Base-by-base conservation (phyloP, 2,888 invertebrate species). In the Sphaerophoria taeniata region DNA sequence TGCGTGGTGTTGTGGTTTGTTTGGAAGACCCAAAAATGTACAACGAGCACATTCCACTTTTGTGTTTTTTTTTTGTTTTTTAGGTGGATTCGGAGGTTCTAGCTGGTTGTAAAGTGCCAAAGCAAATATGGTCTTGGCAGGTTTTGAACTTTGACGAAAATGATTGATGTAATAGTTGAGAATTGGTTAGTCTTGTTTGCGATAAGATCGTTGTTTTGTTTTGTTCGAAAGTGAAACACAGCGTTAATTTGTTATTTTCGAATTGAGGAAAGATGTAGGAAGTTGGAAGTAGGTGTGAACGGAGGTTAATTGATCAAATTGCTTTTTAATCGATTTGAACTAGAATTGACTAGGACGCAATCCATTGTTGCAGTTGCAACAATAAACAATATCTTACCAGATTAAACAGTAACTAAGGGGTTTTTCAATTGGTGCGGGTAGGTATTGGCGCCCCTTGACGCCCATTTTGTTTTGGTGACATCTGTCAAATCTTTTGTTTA, bases 101-200 rank as follows among this genome's bases (percentile, higher is more conserved):
- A 24, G 24, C 24, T 24, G 24, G 24, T 24, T 24, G 4, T 36
- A 11, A 39, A 12, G 43, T 9, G 14, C 3, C 39, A 33, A 45
- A 9, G 63, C 73, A 74, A 74, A 45, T 63, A 43, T 45, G 73
- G 55, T 55, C 45, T 53, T 65, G 73, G 63, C 73, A 74, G 34
- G 63, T 63, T 55, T 39, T 24, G 24, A 24, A 24, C 24, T 39
- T 63, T n/a, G 11, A 53, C 43, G 63, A 53, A 39, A 63, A 55
- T 74, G 76, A 76, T 69, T 69, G 43, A 76, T 76, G 61, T 43
- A 33, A 45, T 56, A 55, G 55, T 74, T 65, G 63, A 56, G 45
- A 74, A 74, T 63, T 74, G 63, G 63, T 45, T 63, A 34, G 55
- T 16, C 55, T 47, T 34, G 55, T 53, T 45, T 55, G 51, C 16